Conservation (phyloP, 2,113 vertebrate genomes). For the Psittacula cyanocephala region DNA sequence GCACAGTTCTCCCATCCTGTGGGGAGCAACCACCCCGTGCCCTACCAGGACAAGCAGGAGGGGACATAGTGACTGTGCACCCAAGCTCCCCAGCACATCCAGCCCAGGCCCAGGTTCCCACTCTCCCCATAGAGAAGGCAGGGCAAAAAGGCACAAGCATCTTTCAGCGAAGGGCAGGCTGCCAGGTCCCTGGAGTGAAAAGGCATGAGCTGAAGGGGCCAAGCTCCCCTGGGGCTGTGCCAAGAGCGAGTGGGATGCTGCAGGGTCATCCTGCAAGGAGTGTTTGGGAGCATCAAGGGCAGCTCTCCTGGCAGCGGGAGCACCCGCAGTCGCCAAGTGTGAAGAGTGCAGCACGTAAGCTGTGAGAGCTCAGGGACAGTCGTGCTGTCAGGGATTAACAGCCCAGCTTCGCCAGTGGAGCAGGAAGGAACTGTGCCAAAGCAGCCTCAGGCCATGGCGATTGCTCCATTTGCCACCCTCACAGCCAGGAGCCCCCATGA, state of each 20-base stretch:
- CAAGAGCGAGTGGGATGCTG: accelerated
- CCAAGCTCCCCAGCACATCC: not conserved
- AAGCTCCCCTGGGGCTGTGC: accelerated
- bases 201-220: not conserved
- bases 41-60: not conserved
- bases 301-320: not conserved
- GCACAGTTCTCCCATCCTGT: not conserved
- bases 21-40: accelerated
- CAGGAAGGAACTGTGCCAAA: not conserved
- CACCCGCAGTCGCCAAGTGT: not conserved
- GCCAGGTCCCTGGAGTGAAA: accelerated
- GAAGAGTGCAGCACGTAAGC: not conserved
- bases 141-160: not conserved
- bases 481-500: accelerated
- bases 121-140: not conserved
- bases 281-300: not conserved
- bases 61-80: accelerated
- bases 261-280: not conserved
- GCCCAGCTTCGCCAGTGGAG: not conserved
- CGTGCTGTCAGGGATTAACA: accelerated
- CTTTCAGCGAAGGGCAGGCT: not conserved
- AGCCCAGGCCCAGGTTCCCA: not conserved
- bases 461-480: not conserved
- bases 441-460: accelerated
- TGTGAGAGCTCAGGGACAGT: accelerated